Evolutionary conservation across 2,888 invertebrate genomes (phyloP), one percentile per base, ranked within the genome.

Genomic region (Drosophila silvestris): DNA sequence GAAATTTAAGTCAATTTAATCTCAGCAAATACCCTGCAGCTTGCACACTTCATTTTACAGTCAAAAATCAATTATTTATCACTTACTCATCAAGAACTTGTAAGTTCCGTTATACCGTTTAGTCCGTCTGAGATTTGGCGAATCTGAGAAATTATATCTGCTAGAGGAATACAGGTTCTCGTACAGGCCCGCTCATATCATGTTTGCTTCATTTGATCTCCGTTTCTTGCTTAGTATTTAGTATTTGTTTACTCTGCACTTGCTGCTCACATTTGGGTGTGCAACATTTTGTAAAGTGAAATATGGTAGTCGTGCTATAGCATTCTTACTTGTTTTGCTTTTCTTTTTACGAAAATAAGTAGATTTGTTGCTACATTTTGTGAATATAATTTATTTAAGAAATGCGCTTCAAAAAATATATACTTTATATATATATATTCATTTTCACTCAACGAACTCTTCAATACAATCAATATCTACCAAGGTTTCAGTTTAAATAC

Each of bases 1-100:
- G 52, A 54, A 63, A 70, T 81, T 77, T 33, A 74, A 74, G 81
- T 70, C 65, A 60, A 73, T 77, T 75, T 53, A 28, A 50, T 28
- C 19, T n/a, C 26, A 26, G 44, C 12, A 35, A 50, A 47, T n/a
- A 28, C 19, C 10, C 7, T 26, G 26, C 22, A n/a, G 5, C 2
- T 26, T 26, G 16, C 47, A 5, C 22, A 26, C 9, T 26, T 16
- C 5, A 26, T 47, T 47, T 9, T 16, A 6, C 47, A 47, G 22
- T 14, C 22, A 14, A 14, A 7, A 7, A 16, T 47, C 2, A 47
- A n/a, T 47, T 47, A 47, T 22, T 47, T 30, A n/a, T n/a, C 19
- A 19, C 12, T 51, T 28, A 5, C 53, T 26, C 52, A 61, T 28
- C 6, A 5, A 22, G 7, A 47, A 44, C 12, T 37, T 19, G 37